A percentile compares a stretch with the other conserved stretches of the same genome.
Evolutionary conservation across 2,888 invertebrate genomes (phyloP).

Genomic region (Apamea sordens): DNA sequence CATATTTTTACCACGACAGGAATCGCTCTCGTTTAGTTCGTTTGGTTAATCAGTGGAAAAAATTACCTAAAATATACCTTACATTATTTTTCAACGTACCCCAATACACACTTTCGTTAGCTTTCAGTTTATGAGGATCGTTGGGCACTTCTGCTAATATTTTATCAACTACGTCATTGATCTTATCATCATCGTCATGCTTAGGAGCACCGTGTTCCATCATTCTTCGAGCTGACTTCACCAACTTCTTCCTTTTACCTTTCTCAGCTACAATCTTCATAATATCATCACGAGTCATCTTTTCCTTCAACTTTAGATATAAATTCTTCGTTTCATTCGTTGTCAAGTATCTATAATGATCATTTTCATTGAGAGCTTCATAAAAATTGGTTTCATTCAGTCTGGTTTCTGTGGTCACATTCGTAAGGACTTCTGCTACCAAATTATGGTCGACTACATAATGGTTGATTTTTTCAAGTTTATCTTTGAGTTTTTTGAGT

Average conservation of each 20-base stretch:
- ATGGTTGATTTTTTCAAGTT: conserved; percentile 75
- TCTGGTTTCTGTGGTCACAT: conserved; percentile 72
- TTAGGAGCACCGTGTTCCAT: conserved; percentile 67
- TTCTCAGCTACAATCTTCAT: conserved; percentile 74
- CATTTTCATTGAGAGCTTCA: conserved; percentile 78
- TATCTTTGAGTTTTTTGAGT: conserved; percentile 77
- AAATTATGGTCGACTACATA: conserved; percentile 78
- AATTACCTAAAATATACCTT: background rate
- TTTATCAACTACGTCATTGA: conserved; percentile 80
- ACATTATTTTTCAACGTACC: conserved; percentile 72
- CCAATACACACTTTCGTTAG: conserved; percentile 80
- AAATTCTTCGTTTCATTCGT: conserved; percentile 76
- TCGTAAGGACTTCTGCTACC: conserved; percentile 71
- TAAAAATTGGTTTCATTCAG: conserved; percentile 82
- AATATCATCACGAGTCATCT: conserved; percentile 84
- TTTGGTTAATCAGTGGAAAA: background rate
- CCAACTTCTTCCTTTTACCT: conserved; percentile 65
- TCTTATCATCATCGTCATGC: conserved; percentile 62
- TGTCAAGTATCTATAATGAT: conserved; percentile 73
- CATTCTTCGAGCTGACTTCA: conserved; percentile 77
- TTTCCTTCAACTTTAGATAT: conserved; percentile 83
- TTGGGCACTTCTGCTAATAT: conserved; percentile 77
- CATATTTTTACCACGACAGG: background rate
- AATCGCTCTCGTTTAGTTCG: background rate
- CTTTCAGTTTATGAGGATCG: conserved; percentile 78